Conservation (phyloP, 2,888 invertebrate species). For the Lycophotia porphyrea region DNA sequence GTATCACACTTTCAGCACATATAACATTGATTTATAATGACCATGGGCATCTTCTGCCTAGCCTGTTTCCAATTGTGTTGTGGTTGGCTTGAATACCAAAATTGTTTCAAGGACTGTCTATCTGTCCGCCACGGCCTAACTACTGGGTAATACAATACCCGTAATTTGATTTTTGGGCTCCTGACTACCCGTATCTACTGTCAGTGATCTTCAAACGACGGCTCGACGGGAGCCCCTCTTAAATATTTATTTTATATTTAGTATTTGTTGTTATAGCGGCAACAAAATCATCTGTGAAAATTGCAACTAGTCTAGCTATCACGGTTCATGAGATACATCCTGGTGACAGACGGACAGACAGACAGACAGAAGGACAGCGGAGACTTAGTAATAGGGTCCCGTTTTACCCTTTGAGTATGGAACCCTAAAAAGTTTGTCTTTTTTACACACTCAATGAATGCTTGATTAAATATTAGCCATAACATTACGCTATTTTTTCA, state of each 20-base stretch:
- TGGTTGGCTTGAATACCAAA: not conserved
- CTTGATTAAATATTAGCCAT: conserved; percentile 42
- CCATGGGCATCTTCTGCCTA: not conserved
- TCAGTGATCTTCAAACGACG: not conserved
- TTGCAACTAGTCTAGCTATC: too few relatives aligned
- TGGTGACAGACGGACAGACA: too few relatives aligned
- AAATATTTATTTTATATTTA: too few relatives aligned
- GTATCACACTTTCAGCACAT: not conserved
- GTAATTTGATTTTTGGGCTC: not conserved
- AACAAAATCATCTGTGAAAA: too few relatives aligned
- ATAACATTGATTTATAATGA: not conserved
- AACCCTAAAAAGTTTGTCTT: too few relatives aligned
- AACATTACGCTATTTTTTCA: conserved; percentile 45
- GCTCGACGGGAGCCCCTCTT: too few relatives aligned
- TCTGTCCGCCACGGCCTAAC: not conserved
- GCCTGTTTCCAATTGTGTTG: not conserved
- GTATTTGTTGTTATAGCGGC: too few relatives aligned
- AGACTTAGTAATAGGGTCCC: too few relatives aligned
- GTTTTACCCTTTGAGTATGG: too few relatives aligned
- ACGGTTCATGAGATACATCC: too few relatives aligned
- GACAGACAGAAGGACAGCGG: too few relatives aligned
- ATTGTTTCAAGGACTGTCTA: not conserved
- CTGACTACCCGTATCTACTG: not conserved
- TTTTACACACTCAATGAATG: conserved; percentile 26
- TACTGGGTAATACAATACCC: not conserved